Evolutionary conservation across 1,140 invertebrate species (phyloP).

Genomic region (Glossosoma conforme): DNA sequence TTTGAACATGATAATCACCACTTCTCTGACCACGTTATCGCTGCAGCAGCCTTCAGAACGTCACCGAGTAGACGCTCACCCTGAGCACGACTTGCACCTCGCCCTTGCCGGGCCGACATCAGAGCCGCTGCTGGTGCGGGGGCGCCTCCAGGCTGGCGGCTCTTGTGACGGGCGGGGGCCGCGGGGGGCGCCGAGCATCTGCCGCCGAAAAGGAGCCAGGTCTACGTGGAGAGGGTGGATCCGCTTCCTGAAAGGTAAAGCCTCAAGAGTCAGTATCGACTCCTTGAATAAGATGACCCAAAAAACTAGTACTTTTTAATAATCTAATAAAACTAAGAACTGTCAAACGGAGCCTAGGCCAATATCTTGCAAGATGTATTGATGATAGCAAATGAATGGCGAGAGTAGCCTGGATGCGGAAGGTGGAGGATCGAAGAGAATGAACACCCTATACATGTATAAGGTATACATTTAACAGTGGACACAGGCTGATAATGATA

Average conservation of each 20-base stretch:
- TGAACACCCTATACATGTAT: no score
- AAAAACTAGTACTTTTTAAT: constrained; percentile 1
- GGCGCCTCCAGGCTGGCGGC: constrained; percentile 46
- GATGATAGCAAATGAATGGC: neutral
- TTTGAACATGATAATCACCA: no score
- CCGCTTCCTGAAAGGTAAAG: constrained; percentile 18
- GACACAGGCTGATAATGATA: no score
- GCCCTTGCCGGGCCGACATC: constrained; percentile 17
- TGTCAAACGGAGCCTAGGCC: neutral
- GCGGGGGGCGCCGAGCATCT: constrained; percentile 16
- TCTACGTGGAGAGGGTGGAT: constrained; percentile 40
- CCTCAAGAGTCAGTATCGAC: constrained; percentile 25
- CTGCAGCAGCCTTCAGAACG: no score
- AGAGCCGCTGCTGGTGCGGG: constrained; percentile 34
- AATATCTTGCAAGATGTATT: neutral
- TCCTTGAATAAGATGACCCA: no score
- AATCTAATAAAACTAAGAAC: constrained; percentile 6
- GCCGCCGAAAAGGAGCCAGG: constrained; percentile 26
- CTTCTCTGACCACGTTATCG: no score
- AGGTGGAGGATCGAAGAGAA: no score
- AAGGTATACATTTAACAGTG: no score
- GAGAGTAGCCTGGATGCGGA: no score
- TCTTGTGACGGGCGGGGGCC: constrained; percentile 35
- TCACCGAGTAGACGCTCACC: no score
- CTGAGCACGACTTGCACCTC: constrained; percentile 21